These are phyloP conservation scores for Adelges cooleyi DNA, from an alignment of 1,140 invertebrate species.

Conservation along the genomic window DNA sequence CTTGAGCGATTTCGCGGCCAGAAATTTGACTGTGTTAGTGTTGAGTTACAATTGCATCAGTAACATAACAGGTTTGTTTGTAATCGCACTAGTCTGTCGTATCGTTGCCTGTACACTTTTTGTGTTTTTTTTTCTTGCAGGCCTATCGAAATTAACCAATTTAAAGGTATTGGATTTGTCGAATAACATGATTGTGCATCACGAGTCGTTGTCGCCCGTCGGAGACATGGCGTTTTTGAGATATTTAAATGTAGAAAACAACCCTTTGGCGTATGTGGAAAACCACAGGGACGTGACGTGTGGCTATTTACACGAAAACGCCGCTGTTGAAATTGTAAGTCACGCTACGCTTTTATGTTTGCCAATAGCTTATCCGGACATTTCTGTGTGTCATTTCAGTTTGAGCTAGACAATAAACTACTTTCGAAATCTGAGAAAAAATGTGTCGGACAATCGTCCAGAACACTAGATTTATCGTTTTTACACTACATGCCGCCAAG, in stretches of 20 bases:
- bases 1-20: slow-evolving; percentile 42
- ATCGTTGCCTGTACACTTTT: too few species aligned
- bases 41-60: slow-evolving; percentile 48
- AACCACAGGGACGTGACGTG: slow-evolving; percentile 45
- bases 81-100: too few species aligned
- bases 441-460: slow-evolving; percentile 34
- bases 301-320: slow-evolving; percentile 46
- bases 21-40: slow-evolving; percentile 43
- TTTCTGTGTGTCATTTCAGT: not conserved
- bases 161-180: slow-evolving; percentile 48
- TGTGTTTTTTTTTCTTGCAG: slow-evolving; percentile 32
- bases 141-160: slow-evolving; percentile 42
- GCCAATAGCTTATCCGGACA: too few species aligned
- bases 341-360: too few species aligned
- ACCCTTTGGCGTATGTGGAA: slow-evolving; percentile 49
- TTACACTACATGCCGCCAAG: slow-evolving; percentile 31
- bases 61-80: slow-evolving; percentile 38
- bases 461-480: slow-evolving; percentile 35
- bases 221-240: slow-evolving; percentile 44
- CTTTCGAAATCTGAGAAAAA: slow-evolving; percentile 20
- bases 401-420: slow-evolving; percentile 13
- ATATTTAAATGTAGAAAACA: slow-evolving; percentile 46
- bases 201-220: slow-evolving; percentile 44
- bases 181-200: slow-evolving; percentile 51
- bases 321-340: slow-evolving; percentile 39